phyloP scores from a whole-genome alignment of 1,140 invertebrate genomes.

The Bacillus rossius region DNA sequence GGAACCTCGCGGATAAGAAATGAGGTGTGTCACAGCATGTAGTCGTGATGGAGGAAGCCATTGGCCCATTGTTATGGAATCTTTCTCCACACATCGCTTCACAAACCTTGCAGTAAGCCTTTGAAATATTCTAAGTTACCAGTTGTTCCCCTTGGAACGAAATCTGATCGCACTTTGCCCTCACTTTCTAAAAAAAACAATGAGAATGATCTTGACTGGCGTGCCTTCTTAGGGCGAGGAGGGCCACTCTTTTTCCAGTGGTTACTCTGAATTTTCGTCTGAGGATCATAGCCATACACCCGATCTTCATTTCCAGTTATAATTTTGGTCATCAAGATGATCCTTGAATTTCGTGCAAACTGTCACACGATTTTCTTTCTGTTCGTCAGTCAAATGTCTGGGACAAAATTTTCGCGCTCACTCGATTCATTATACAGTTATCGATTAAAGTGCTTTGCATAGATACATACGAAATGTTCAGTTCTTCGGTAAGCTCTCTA shows the following conservation, averaged over 20 bases:
- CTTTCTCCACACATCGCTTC: too few species aligned
- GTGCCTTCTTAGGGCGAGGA: background rate
- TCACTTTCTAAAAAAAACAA: constrained; percentile 7
- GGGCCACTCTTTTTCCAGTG: background rate
- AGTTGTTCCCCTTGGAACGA: constrained; percentile 5
- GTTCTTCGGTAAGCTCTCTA: too few species aligned
- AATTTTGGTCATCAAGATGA: constrained; percentile 4
- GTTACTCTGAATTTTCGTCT: background rate
- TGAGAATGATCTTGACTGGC: constrained; percentile 6
- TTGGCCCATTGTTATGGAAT: too few species aligned
- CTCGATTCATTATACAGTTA: too few species aligned
- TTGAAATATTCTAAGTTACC: constrained; percentile 4
- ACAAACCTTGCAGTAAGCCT: constrained; percentile 4
- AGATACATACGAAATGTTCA: too few species aligned
- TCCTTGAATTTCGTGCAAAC: background rate
- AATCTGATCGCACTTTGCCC: constrained; percentile 4
- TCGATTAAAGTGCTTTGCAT: too few species aligned
- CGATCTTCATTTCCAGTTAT: constrained; percentile 1
- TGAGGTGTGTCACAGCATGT: too few species aligned
- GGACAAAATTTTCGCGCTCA: too few species aligned
- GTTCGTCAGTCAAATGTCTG: too few species aligned
- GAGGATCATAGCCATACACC: constrained; percentile 7
- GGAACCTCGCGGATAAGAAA: too few species aligned
- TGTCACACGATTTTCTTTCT: background rate
- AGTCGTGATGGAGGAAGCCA: too few species aligned